Conservation (phyloP, 2,113 vertebrate genomes). For the Scomber colias region DNA sequence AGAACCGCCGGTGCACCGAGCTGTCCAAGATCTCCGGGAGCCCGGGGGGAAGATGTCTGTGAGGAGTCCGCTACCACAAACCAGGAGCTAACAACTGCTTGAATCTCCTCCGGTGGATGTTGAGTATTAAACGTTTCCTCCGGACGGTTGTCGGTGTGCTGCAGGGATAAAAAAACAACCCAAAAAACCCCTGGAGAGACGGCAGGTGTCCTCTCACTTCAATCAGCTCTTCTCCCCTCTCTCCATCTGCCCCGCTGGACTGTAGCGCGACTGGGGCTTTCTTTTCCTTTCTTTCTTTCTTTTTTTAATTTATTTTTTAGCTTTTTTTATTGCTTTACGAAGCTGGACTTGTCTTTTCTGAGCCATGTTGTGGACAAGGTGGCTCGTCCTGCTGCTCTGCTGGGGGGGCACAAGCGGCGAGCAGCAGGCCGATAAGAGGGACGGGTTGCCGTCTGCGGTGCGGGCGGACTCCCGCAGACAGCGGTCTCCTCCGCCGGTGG, state of each 20-base stretch:
- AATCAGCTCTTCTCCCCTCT: background rate
- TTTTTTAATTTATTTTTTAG: background rate
- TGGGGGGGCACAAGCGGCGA: conserved; percentile 81
- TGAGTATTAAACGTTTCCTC: conserved; percentile 24
- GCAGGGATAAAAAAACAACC: conserved; percentile 35
- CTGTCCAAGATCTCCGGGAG: conserved; percentile 22
- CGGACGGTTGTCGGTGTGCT: background rate
- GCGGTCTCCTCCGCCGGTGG: conserved; percentile 74
- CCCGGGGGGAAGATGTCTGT: conserved; percentile 51
- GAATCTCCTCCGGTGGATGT: conserved; percentile 24
- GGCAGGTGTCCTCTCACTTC: conserved; percentile 58
- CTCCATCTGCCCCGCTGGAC: background rate
- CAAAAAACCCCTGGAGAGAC: conserved; percentile 17
- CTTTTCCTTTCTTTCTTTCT: background rate
- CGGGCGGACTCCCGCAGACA: conserved; percentile 59
- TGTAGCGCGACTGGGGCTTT: background rate
- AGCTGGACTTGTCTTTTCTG: conserved; percentile 58
- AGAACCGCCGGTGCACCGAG: background rate
- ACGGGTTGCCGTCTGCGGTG: conserved; percentile 33
- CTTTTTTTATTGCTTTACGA: background rate
- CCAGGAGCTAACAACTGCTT: conserved; percentile 49
- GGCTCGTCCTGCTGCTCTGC: conserved; percentile 85
- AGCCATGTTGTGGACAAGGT: conserved; percentile 85
- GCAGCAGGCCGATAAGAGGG: conserved; percentile 47
- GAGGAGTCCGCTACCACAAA: conserved; percentile 43